phyloP scores from a whole-genome alignment of 2,888 invertebrate species.

The Tetheella fluctuosa region DNA sequence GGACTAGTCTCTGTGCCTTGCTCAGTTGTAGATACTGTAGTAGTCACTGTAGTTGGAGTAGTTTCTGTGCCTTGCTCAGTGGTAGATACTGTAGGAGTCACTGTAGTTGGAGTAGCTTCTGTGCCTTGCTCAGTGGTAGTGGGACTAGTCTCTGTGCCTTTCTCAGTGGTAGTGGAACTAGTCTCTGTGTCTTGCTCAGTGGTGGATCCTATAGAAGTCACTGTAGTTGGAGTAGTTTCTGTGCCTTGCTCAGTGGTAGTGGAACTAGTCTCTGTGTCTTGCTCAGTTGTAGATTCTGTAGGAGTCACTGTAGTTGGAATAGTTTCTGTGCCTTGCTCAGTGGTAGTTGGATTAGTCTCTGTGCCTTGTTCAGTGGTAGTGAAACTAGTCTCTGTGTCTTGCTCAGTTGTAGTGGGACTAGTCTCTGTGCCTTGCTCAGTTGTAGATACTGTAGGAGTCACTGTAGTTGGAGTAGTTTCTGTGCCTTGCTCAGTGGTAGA shows the following conservation, averaged over 20 bases:
- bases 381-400: not conserved
- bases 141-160: not conserved
- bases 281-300: conserved; percentile 4
- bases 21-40: too few species aligned
- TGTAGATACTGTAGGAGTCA: not conserved
- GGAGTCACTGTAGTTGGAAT: conserved; percentile 6
- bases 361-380: conserved; percentile 3
- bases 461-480: not conserved
- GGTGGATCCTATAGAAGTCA: too few species aligned
- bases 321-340: not conserved
- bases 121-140: conserved; percentile 15
- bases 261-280: not conserved
- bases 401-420: not conserved
- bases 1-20: conserved; percentile 11
- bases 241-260: conserved; percentile 3
- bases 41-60: not conserved
- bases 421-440: conserved; percentile 1
- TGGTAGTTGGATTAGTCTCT: conserved; percentile 8
- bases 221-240: not conserved
- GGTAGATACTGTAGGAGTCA: not conserved
- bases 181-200: conserved; percentile 1
- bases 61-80: not conserved
- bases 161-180: conserved; percentile 1
- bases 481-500: not conserved
- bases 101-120: not conserved